Base-by-base conservation (phyloP, 2,797 vertebrate species). In the Acrossocheilus wenchowensis region DNA sequence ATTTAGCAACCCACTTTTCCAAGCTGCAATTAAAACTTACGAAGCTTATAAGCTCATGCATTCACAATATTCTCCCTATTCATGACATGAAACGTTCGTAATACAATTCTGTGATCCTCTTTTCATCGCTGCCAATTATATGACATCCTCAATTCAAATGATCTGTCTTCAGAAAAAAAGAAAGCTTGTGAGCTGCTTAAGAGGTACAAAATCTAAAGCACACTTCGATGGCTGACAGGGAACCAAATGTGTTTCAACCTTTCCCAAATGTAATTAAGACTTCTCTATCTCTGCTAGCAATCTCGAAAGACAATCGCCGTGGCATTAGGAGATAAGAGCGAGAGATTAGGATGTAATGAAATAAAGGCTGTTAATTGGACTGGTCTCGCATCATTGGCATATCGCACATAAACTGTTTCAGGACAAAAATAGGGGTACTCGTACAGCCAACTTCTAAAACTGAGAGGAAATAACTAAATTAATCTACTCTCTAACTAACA, bases 331-430 rank as follows among this genome's bases (percentile, higher is more conserved):
- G 92, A 94, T 93, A 92, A 90, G 88, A 89, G 57, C 12, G 45
- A 86, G 90, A 92, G 87, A 88, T 93, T 90, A 90, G 41, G 89
- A 88, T 85, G 66, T 88, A 89, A 92, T 91, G 89, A 88, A 93
- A 90, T 90, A 89, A 92, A 88, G 79, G 87, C 85, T 57, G 71
- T 21, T 83, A 88, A 89, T 85, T 87, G 79, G 66, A 90, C 26
- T 62, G 50, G 85, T 78, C 81, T 81, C 84, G 71, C 84, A 75
- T 90, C 90, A 71, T 54, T 82, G 71, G 57, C 64, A 62, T 80
- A 68, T 82, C 75, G 19, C 36, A 17, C 50, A 73, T 69, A 80
- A 81, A 62, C 69, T 5, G 69, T 87, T 83, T 79, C 85, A 88
- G 82, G 87, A 72, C 14, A n/a, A 72, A 69, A 60, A 75, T 48